Evolutionary conservation across 92 coral and sea anemone species (phyloP), one percentile per base, ranked within the genome.

Genomic region (Phymanthus crucifer): DNA sequence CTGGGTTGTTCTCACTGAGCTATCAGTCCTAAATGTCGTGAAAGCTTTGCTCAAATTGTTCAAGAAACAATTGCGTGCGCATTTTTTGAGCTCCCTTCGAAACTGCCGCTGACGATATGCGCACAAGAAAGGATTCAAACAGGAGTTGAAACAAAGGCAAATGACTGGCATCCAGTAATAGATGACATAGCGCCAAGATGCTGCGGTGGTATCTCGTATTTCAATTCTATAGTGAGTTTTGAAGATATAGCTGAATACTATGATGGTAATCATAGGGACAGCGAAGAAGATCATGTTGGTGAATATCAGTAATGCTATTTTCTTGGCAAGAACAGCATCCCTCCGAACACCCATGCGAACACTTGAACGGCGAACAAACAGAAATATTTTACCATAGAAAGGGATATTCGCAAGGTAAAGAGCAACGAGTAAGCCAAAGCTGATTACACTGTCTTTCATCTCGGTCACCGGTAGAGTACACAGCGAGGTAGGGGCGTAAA

Each of bases 71-170:
- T 61, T 81, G 72, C 85, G 85, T 48, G 66, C 68, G 79, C 85
- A 71, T 54, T 73, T 72, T 23, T 70, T 71, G 46, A 81, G 67
- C 50, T 81, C 85, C 9, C 85, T 79, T 38, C 85, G 57, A 37
- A 81, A 81, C 79, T 81, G 85, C 33, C 85, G 77, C 72, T 81
- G 85, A 31, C 85, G 74, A 67, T 72, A 81, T 32, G 85, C 85
- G 79, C 85, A 81, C 71, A 81, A 33, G 65, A 81, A 81, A n/a
- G 85, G 85, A 31, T 81, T 81, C 34, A 81, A 64, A 38, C 85
- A 81, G 8, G 85, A 81, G 43, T 81, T 81, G 73, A 81, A 17
- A 73, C 85, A 74, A 18, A 81, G 72, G 31, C 75, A 81, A 27
- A 74, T 40, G 17, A 81, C 77, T 1, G 85, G 85, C 65, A 81